Evolutionary conservation across 2,113 vertebrate species (phyloP), one percentile per base, ranked within the genome.

Genomic region (Oncorhynchus nerka): DNA sequence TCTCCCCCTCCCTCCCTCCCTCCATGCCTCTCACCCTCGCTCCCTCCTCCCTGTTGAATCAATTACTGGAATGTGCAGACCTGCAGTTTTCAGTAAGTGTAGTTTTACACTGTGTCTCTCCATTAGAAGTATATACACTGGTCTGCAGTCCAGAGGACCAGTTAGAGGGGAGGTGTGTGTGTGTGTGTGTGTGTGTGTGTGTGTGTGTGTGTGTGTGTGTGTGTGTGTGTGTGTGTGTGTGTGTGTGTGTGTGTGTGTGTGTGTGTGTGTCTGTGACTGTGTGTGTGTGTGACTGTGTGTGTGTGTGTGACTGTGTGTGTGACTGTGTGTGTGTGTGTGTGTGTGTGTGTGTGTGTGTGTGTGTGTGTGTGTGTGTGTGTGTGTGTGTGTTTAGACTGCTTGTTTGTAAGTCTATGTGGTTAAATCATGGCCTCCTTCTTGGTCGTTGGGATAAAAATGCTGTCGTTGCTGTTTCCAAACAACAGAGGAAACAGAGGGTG

Each of bases 381-480:
- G 77, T 83, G 78, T 83, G 73, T 82, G 80, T 16, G n/a, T n/a
- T n/a, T n/a, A n/a, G 80, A 1, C 20, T 16, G 22, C 71, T 77
- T 74, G 67, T 81, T 74, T 71, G 61, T 74, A 51, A 62, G 28
- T 62, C 4, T 34, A 19, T 62, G 85, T 73, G 70, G 64, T 82
- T 79, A 80, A 89, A 66, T 75, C 84, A 66, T 78, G 82, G 71
- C 76, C 79, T 88, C 39, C 34, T 90, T 88, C 86, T 55, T 70
- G 67, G 80, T 75, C 78, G n/a, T 70, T 70, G 66, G 67, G 62
- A 57, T 71, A 45, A 89, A 91, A 91, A 71, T 77, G 88, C 90
- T 90, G 84, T 67, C 85, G 71, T 55, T 30, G 90, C 90, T 80
- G 30, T 88, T 79, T 86, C 72, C 66, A 71, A 66, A 39, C 67